These are phyloP conservation scores for Dolichoris vasculosae DNA, from an alignment of 1,140 invertebrate species.

Conservation along the genomic window DNA sequence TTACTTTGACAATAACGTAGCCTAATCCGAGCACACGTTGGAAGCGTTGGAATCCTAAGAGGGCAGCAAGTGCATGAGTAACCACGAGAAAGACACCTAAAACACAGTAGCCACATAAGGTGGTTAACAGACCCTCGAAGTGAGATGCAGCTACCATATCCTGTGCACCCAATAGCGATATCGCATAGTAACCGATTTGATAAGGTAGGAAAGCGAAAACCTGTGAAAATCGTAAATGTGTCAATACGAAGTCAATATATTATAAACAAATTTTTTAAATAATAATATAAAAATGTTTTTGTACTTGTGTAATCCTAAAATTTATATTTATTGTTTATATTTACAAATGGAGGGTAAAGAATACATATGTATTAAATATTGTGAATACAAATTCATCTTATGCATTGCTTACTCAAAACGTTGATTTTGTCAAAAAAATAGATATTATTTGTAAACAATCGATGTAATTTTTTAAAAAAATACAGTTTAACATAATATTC, in stretches of 20 bases:
- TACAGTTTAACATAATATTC: too few species aligned
- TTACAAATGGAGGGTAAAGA: background rate
- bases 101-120: constrained; percentile 93
- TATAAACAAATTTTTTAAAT: background rate
- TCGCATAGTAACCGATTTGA: constrained; percentile 92
- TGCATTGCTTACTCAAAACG: too few species aligned
- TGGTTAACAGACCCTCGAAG: constrained; percentile 95
- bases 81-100: constrained; percentile 90
- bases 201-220: constrained; percentile 96
- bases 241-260: background rate
- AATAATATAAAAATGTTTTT: background rate
- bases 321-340: background rate
- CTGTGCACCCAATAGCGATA: constrained; percentile 85
- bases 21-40: constrained; percentile 93
- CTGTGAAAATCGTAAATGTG: constrained; percentile 54
- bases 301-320: background rate
- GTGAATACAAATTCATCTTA: too few species aligned
- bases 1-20: constrained; percentile 94
- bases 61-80: constrained; percentile 85
- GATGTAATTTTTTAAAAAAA: too few species aligned
- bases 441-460: too few species aligned
- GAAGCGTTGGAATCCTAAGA: constrained; percentile 86
- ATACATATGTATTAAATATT: too few species aligned
- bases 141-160: constrained; percentile 85
- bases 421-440: too few species aligned